These are phyloP conservation scores for Ptychodera flava DNA, from an alignment of 35 echinoderm and acorn worm species.

Conservation along the genomic window DNA sequence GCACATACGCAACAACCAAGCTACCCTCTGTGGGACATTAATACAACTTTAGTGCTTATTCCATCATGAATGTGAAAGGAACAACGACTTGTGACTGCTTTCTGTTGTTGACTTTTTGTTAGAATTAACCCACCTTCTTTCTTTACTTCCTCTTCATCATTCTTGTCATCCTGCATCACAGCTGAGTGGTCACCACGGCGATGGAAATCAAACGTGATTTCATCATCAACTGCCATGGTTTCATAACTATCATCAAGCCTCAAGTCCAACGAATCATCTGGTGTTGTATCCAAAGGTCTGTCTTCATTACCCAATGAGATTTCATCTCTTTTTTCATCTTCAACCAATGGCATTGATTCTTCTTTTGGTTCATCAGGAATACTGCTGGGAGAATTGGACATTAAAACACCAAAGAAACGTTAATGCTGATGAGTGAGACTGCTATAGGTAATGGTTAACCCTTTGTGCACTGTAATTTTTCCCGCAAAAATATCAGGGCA, in stretches of 20 bases:
- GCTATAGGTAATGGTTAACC: too few species aligned
- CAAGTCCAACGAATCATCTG: neutral
- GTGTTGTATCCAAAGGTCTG: neutral
- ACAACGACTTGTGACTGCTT: too few species aligned
- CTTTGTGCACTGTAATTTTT: too few species aligned
- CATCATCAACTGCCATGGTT: constrained; percentile 39
- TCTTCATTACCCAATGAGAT: constrained; percentile 16
- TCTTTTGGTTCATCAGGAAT: constrained; percentile 9
- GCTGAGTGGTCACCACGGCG: neutral
- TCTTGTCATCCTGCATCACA: neutral
- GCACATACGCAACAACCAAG: too few species aligned
- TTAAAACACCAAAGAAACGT: too few species aligned
- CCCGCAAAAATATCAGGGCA: too few species aligned
- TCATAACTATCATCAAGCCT: neutral
- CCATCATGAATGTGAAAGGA: too few species aligned
- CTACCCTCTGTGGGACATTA: too few species aligned
- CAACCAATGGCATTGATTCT: neutral
- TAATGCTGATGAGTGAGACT: too few species aligned
- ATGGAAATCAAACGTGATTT: constrained; percentile 60
- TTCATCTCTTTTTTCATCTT: neutral
- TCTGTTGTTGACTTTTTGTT: too few species aligned
- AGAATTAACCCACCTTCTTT: too few species aligned
- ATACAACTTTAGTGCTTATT: too few species aligned
- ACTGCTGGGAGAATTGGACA: neutral
- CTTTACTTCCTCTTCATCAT: neutral